Evolutionary conservation across 2,797 vertebrate species (phyloP), one percentile per base, ranked within the genome.

Genomic region (Crenichthys baileyi): DNA sequence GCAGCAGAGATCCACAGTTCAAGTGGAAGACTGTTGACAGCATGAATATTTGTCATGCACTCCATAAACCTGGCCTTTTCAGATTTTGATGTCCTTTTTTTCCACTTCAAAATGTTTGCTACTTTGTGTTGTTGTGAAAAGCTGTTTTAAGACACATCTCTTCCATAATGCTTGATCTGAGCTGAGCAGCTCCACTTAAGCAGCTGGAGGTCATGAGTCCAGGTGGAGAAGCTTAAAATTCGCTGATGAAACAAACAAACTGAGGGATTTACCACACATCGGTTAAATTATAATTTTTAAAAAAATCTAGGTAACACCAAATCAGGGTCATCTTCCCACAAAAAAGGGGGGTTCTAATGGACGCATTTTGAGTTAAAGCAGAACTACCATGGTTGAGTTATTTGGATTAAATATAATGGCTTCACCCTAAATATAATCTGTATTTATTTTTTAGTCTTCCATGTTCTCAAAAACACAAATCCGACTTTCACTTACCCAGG

Each of bases 171-270:
- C 20, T 55, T 58, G 24, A n/a, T n/a, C 55, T 58, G 56, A 46
- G 31, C 56, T 63, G 36, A 31, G 46, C 44, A 80, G n/a, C 46
- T 65, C 56, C 9, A 29, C 39, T 68, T n/a, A 58, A 77, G 70
- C 58, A 72, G 53, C 70, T 55, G 50, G 18, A 16, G 15, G 0
- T 51, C 56, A 70, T 36, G 31, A 55, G 51, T 72, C 0, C 53
- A 55, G 20, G 20, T 22, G 51, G 18, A 55, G 9, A 39, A 39
- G 20, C 51, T 31, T 1, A 20, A 11, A 12, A 29, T 55, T 55
- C 7, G 6, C 7, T 55, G 53, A 22, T 20, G 51, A 53, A 53
- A 53, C 51, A 16, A 20, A 20, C 51, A 53, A 53, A 55, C 20
- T 1, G 22, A 55, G 20, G 3, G 56, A 11, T 58, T 26, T 12